Evolutionary conservation across 2,888 invertebrate species (phyloP), one percentile per base, ranked within the genome.

Genomic region (Heterodera filipjevi): DNA sequence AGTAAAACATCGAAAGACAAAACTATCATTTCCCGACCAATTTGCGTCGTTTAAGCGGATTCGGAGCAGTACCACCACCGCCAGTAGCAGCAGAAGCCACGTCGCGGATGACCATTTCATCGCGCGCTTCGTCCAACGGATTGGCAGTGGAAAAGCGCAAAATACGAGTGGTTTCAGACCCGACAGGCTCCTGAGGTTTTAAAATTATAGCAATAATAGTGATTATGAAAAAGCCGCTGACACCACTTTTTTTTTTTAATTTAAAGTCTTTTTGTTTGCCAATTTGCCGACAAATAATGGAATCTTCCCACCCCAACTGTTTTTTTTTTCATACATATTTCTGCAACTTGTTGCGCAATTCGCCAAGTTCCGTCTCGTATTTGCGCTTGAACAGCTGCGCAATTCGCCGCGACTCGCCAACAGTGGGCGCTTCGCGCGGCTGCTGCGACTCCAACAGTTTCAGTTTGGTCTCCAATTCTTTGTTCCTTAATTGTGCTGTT

Each of bases 61-160:
- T 78, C 5, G 39, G n/a, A 46, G 64, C 66, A 44, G 19, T 46
- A 30, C 27, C 32, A 16, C 49, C 49, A 14, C 8, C 76, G 32
- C 77, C 49, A 64, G 66, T 71, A 39, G 70, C 70, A 12, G 76
- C 78, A 30, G 77, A 49, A 16, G 78, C 71, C 27, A 53, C 78
- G 66, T 79, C 71, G 30, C 74, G 79, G 39, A 79, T 71, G 14
- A 79, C 30, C 39, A 75, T 39, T 6, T 79, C 76, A n/a, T 79
- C 79, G 44, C 79, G 71, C n/a, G 79, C 79, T 53, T 79, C 79
- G 53, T 79, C 79, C 71, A 79, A 71, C 32, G 77, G 79, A 71
- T 79, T 79, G 72, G 33, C 32, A 19, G 68, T 72, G 27, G 30
- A n/a, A 27, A 79, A 78, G 39, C 79, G 79, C 39, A 53, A 49